Evolutionary conservation across 2,888 invertebrate species (phyloP), one percentile per base, ranked within the genome.

Genomic region (Allacma fusca): DNA sequence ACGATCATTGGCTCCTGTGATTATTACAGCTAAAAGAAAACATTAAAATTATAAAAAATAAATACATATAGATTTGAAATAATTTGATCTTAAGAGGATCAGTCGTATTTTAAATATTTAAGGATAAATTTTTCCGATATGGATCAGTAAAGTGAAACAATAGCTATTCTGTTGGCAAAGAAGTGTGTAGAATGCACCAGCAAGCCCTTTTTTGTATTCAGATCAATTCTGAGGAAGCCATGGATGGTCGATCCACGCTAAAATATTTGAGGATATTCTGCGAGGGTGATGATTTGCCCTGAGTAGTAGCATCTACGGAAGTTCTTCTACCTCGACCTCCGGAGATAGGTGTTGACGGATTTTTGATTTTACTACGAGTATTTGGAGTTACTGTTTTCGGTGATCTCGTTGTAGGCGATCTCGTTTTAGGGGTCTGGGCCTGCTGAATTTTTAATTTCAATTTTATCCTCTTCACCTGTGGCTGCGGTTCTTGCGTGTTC

Each of bases 361-460:
- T 4, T 50, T 50, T 50, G 2, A 50, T 16, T 9, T 23, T 26
- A 2, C 5, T 62, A 4, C 24, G 26, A 24, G 62, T 23, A 28
- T 4, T 21, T 1, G 57, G 24, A 13, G 50, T 23, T 40, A 1
- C 16, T 34, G 64, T 21, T 21, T 64, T 73, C 13, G 73, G 73
- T 24, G 34, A 64, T 59, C 59, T 19, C 59, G n/a, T 7, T n/a
- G n/a, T n/a, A n/a, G n/a, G n/a, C n/a, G n/a, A n/a, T 24, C 4
- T 4, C 62, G 62, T 12, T 64, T 73, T 73, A 23, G 73, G 73
- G 4, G 73, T 64, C 24, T 24, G 62, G 4, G 64, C 34, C 16
- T 73, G 57, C 13, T 28, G 57, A 40, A 43, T 13, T 28, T 70
- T 70, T 23, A 73, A 43, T 64, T 73, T 73, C 29, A 73, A 24